These are phyloP conservation scores for Herpetotheres cachinnans DNA, from an alignment of 2,113 vertebrate species.

Conservation along the genomic window DNA sequence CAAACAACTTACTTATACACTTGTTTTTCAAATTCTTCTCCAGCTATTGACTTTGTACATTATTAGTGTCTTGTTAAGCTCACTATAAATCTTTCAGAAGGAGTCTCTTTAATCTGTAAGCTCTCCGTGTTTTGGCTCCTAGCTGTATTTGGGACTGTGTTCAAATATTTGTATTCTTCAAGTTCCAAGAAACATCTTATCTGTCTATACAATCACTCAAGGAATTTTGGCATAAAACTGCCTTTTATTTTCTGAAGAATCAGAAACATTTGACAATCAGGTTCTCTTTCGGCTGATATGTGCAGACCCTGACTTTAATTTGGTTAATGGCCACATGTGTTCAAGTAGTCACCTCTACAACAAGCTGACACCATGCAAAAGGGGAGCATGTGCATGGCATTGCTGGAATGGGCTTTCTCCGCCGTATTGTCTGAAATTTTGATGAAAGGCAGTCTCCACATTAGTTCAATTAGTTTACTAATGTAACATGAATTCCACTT, in stretches of 20 bases:
- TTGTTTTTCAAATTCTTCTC: neutral
- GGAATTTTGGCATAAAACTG: neutral
- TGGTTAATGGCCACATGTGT: neutral
- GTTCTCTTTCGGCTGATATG: neutral
- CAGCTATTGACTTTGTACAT: neutral
- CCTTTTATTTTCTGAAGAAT: neutral
- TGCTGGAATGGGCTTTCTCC: neutral
- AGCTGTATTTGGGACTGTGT: neutral
- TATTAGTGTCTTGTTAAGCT: neutral
- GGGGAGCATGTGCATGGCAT: accelerated
- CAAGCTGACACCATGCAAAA: neutral
- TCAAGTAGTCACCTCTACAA: neutral
- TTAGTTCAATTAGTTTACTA: neutral
- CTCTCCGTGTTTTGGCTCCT: neutral
- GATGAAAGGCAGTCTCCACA: neutral
- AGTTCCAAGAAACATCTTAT: slow-evolving; percentile 52
- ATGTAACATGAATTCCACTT: neutral
- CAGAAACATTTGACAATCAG: neutral
- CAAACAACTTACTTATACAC: neutral
- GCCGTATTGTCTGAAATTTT: neutral
- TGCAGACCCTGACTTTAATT: neutral
- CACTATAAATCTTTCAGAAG: neutral
- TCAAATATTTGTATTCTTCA: slow-evolving; percentile 25
- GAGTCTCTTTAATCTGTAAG: neutral
- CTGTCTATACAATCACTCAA: slow-evolving; percentile 5